phyloP scores from a whole-genome alignment of 2,113 vertebrate genomes.

The Sinocyclocheilus maitianheensis region DNA sequence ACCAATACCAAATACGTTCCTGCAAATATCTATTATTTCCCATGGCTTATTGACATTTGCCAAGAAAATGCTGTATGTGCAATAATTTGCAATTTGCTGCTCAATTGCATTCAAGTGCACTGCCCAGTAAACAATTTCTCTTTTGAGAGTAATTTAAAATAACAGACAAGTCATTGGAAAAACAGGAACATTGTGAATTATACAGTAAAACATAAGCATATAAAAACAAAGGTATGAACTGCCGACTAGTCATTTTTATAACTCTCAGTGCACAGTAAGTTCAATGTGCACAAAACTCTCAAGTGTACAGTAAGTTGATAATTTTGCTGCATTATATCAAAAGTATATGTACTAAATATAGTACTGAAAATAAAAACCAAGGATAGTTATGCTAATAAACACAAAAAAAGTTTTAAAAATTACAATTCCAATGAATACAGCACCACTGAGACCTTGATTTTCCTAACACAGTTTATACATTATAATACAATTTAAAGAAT shows the following conservation, averaged over 20 bases:
- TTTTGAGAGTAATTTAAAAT: neutral
- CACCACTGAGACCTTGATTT: neutral
- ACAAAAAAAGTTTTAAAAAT: neutral
- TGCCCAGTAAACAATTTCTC: neutral
- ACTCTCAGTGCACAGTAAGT: neutral
- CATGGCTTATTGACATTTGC: conserved; percentile 1
- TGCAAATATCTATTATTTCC: neutral
- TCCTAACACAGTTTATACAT: neutral
- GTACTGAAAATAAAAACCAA: neutral
- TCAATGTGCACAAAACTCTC: neutral
- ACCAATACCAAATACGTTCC: neutral
- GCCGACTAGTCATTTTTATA: neutral
- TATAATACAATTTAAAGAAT: neutral
- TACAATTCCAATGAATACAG: neutral
- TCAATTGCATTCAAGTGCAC: conserved; percentile 11
- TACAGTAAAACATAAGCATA: neutral
- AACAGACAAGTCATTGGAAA: neutral
- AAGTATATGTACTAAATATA: neutral
- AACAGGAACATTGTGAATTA: neutral
- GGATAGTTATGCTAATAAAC: neutral
- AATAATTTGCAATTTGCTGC: neutral
- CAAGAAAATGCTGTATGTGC: neutral
- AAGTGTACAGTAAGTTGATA: neutral
- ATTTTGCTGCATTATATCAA: neutral
- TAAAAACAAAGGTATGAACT: neutral